Conservation (phyloP, 2,888 invertebrate genomes). For the Conus canariensis region DNA sequence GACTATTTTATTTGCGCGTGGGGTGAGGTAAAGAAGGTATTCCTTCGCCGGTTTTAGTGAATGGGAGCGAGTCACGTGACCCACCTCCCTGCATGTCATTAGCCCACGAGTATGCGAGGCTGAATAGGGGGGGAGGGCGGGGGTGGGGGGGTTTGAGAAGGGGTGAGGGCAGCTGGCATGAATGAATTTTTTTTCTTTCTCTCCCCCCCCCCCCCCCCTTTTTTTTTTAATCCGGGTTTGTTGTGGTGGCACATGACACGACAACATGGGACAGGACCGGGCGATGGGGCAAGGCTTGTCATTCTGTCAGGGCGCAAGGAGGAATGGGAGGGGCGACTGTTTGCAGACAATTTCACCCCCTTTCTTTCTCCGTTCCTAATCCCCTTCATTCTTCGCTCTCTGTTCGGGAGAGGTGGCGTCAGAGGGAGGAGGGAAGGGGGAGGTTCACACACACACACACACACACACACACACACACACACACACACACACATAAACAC, state of each 20-base stretch:
- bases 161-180: slow-evolving; percentile 4
- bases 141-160: too few relatives aligned
- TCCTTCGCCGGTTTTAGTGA: slow-evolving; percentile 28
- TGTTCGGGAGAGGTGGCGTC: neutral
- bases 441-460: neutral
- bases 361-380: too few relatives aligned
- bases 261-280: neutral
- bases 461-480: too few relatives aligned
- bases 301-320: neutral
- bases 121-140: neutral
- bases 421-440: neutral
- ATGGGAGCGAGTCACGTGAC: slow-evolving; percentile 35
- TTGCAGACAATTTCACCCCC: too few relatives aligned
- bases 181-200: slow-evolving; percentile 2
- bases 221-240: neutral
- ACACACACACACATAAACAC: too few relatives aligned
- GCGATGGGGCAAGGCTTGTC: too few relatives aligned
- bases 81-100: slow-evolving; percentile 25
- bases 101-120: slow-evolving; percentile 17
- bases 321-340: too few relatives aligned
- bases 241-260: slow-evolving; percentile 19
- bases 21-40: slow-evolving; percentile 31
- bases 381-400: too few relatives aligned
- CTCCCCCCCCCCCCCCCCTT: neutral
- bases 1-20: slow-evolving; percentile 26